Conservation (phyloP, 2,113 vertebrate genomes). For the Hoplias malabaricus region DNA sequence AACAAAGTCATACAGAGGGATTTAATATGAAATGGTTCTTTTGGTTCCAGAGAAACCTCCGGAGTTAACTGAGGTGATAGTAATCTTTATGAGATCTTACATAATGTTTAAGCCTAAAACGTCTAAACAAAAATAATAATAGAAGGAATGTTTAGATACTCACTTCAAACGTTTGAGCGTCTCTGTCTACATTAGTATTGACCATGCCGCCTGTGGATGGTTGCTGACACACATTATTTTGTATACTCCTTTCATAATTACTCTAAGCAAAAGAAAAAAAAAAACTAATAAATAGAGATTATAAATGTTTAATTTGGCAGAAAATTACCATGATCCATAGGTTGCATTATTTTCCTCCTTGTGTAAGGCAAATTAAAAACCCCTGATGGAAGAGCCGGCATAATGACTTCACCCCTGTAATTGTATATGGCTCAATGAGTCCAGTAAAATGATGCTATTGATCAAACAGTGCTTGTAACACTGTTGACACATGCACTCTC, state of each 20-base stretch:
- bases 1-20: no score
- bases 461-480: constrained; percentile 31
- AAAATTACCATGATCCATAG: constrained; percentile 47
- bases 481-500: neutral
- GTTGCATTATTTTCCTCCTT: constrained; percentile 39
- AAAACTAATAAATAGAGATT: constrained; percentile 27
- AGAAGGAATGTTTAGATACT: no score
- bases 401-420: constrained; percentile 33
- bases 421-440: constrained; percentile 37
- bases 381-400: constrained; percentile 32
- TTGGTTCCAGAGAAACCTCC: no score
- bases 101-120: neutral
- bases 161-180: no score
- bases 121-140: no score
- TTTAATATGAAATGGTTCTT: no score
- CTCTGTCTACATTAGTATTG: no score
- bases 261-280: neutral
- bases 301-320: constrained; percentile 46
- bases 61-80: no score
- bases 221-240: no score
- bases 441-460: constrained; percentile 35
- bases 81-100: no score
- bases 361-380: constrained; percentile 38
- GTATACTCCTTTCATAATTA: neutral
- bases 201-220: no score